phyloP scores from a whole-genome alignment of 2,797 vertebrate species.

The Poecile montanus region DNA sequence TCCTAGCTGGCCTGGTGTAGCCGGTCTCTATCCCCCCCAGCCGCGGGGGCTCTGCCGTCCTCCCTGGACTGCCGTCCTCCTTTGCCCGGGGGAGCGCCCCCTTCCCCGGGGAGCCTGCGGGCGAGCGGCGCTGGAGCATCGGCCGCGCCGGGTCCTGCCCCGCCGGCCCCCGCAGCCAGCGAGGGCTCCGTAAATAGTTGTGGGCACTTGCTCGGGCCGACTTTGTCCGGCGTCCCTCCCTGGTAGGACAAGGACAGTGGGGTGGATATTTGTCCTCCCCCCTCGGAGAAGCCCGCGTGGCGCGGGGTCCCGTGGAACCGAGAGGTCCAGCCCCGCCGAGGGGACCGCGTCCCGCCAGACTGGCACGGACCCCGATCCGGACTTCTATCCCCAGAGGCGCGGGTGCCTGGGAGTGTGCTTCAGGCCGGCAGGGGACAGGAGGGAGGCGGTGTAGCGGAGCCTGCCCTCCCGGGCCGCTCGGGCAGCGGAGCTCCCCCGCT shows the following conservation, averaged over 20 bases:
- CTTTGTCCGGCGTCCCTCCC: neutral
- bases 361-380: neutral
- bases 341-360: neutral
- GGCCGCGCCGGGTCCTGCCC: neutral
- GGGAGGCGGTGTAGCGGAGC: neutral
- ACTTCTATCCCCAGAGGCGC: slow-evolving; percentile 24
- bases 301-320: neutral
- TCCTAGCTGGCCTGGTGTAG: neutral
- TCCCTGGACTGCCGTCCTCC: neutral
- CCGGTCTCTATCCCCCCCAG: neutral
- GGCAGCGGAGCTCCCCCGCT: neutral
- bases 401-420: neutral
- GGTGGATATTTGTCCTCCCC: neutral
- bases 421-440: neutral
- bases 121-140: neutral
- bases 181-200: neutral
- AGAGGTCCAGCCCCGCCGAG: neutral
- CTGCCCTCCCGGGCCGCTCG: neutral
- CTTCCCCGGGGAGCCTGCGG: neutral
- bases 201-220: neutral
- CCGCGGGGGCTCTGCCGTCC: neutral
- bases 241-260: no score
- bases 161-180: neutral
- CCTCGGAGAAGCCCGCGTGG: neutral
- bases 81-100: neutral